phyloP scores from a whole-genome alignment of 2,888 invertebrate genomes.

The Mesopsocus fuscifrons region DNA sequence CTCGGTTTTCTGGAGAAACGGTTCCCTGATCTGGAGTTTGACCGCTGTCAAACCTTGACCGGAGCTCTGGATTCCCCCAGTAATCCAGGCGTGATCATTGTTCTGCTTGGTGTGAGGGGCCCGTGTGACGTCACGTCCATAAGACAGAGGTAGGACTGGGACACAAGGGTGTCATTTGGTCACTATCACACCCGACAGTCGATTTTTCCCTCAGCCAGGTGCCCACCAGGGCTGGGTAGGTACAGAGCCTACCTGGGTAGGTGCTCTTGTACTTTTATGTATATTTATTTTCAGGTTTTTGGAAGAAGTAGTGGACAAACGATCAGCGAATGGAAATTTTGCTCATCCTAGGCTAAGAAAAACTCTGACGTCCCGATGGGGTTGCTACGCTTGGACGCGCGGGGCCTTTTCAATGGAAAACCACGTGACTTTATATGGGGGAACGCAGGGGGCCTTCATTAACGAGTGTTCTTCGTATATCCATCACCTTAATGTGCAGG shows the following conservation, averaged over 20 bases:
- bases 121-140: constrained; percentile 17
- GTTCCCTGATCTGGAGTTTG: constrained; percentile 39
- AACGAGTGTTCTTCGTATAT: too few species aligned
- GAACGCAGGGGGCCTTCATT: too few species aligned
- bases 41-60: constrained; percentile 39
- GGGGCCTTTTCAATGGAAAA: constrained; percentile 42
- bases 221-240: too few species aligned
- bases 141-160: constrained; percentile 15
- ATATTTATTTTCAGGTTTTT: constrained; percentile 19
- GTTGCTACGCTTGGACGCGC: constrained; percentile 56
- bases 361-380: constrained; percentile 49
- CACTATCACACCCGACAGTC: too few species aligned
- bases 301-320: constrained; percentile 18
- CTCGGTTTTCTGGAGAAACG: constrained; percentile 34
- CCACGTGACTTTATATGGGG: too few species aligned
- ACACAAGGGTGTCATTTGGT: not conserved
- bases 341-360: constrained; percentile 33
- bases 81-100: constrained; percentile 54
- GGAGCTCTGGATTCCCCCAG: constrained; percentile 49
- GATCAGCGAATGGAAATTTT: constrained; percentile 14
- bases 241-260: too few species aligned
- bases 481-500: too few species aligned
- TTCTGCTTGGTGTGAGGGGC: constrained; percentile 44
- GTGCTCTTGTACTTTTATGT: too few species aligned
- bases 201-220: too few species aligned